These are phyloP conservation scores for Squalus acanthias DNA, from an alignment of 2,797 vertebrate species.

Conservation along the genomic window DNA sequence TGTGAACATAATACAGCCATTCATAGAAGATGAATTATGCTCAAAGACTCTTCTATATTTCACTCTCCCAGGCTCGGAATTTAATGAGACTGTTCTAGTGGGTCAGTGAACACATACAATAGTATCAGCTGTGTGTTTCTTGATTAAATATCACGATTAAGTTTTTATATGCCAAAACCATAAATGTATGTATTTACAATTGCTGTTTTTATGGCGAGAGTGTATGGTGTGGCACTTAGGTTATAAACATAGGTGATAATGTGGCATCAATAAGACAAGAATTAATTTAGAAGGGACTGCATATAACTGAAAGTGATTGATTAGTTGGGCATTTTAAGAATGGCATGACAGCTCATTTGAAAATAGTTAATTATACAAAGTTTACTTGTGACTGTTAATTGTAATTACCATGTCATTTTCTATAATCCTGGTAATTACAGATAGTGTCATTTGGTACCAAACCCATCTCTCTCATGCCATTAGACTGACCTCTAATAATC, in stretches of 20 bases:
- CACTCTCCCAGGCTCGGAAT: conserved; percentile 43
- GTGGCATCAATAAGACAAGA: not conserved
- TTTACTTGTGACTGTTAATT: not conserved
- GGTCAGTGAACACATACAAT: conserved; percentile 48
- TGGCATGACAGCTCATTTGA: conserved; percentile 18
- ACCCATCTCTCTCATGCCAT: not conserved
- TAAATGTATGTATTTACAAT: not conserved
- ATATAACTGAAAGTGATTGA: not conserved
- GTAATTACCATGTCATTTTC: not conserved
- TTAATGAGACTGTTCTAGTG: conserved; percentile 46
- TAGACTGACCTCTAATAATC: not conserved
- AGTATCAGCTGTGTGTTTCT: conserved; percentile 45
- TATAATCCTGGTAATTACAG: not conserved
- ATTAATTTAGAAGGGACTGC: not conserved
- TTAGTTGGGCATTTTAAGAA: not conserved
- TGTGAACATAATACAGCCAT: conserved; percentile 33
- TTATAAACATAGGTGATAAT: not conserved
- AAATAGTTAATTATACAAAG: not conserved
- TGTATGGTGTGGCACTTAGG: not conserved
- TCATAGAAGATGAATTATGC: conserved; percentile 34
- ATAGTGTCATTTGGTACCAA: not conserved
- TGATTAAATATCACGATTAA: conserved; percentile 8
- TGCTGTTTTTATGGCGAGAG: not conserved
- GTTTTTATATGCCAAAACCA: conserved; percentile 21
- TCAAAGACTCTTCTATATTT: conserved; percentile 35